Percentiles rank a stretch among this genome's conserved stretches.
phyloP scores from a whole-genome alignment of 2,888 invertebrate species.

The Allacma fusca region DNA sequence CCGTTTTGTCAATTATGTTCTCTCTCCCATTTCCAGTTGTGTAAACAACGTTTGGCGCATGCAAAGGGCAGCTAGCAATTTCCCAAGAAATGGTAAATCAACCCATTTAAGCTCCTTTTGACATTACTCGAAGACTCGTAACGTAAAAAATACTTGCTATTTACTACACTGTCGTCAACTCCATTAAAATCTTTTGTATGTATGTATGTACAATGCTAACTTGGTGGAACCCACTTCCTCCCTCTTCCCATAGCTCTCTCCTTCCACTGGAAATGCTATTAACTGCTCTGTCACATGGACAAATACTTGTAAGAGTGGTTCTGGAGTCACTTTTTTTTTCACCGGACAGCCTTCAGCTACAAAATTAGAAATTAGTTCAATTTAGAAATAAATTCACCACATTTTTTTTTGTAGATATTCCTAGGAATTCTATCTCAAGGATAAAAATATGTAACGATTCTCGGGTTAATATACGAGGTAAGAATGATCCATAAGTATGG shows the following conservation, averaged over 20 bases:
- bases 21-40: slow-evolving; percentile 43
- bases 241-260: background rate
- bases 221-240: background rate
- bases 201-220: background rate
- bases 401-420: background rate
- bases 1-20: slow-evolving; percentile 48
- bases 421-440: too few relatives aligned
- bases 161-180: slow-evolving; percentile 37
- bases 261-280: background rate
- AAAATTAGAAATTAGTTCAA: slow-evolving; percentile 7
- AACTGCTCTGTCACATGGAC: slow-evolving; percentile 1
- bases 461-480: too few relatives aligned
- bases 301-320: background rate
- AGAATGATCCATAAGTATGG: too few relatives aligned
- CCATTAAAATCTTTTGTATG: slow-evolving; percentile 29
- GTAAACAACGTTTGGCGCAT: slow-evolving; percentile 45
- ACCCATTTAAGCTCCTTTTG: slow-evolving; percentile 46
- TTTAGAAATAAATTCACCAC: background rate
- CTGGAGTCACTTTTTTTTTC: background rate
- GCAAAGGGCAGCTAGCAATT: slow-evolving; percentile 43
- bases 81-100: slow-evolving; percentile 41
- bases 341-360: background rate
- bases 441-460: too few relatives aligned
- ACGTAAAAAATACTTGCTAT: slow-evolving; percentile 29
- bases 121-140: slow-evolving; percentile 36